phyloP scores from a whole-genome alignment of 2,888 invertebrate genomes.

The Deroplatys truncata region DNA sequence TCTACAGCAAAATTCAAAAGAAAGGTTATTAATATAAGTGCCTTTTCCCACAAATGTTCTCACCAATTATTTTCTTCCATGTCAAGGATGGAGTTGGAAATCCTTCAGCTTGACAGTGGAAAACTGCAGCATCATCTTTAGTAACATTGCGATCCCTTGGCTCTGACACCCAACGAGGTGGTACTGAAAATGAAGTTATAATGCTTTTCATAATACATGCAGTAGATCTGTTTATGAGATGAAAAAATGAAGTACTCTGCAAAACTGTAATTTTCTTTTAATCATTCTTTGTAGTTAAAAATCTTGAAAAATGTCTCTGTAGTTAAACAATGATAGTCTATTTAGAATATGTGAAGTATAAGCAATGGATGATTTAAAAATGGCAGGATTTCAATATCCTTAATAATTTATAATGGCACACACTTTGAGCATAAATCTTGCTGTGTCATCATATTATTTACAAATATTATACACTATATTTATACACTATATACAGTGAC shows the following conservation, averaged over 20 bases:
- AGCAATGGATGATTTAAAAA: neutral
- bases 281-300: neutral
- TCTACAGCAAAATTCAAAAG: neutral
- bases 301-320: neutral
- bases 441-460: neutral
- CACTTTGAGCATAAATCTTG: neutral
- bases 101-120: conserved; percentile 47
- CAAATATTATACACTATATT: neutral
- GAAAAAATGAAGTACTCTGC: neutral
- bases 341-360: neutral
- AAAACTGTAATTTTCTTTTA: neutral
- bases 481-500: neutral
- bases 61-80: conserved; percentile 46
- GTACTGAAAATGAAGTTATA: conserved; percentile 39
- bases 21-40: neutral
- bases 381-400: neutral
- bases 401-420: neutral
- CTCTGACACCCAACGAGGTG: conserved; percentile 45
- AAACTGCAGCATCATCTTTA: conserved; percentile 42
- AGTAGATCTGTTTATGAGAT: neutral
- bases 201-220: neutral
- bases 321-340: neutral
- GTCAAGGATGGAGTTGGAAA: conserved; percentile 45
- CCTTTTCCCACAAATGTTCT: conserved; percentile 13
- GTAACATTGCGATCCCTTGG: conserved; percentile 43